These are phyloP conservation scores for Exephanes ischioxanthus DNA, from an alignment of 2,888 invertebrate species.

Conservation along the genomic window DNA sequence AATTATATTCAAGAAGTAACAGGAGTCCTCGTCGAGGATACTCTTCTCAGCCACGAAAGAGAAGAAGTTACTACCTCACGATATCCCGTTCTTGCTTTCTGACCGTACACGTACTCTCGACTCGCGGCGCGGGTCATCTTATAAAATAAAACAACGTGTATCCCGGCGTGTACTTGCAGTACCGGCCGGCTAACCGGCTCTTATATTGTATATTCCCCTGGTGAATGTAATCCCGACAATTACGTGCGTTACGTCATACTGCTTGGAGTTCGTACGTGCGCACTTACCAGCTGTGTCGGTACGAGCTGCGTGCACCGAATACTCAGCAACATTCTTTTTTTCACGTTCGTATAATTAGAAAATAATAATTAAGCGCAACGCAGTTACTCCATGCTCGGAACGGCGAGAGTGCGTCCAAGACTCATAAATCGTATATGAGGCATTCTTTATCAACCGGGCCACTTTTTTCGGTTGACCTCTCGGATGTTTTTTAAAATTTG, in stretches of 20 bases:
- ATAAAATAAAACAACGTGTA: conserved; percentile 45
- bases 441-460: no score
- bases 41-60: conserved; percentile 20
- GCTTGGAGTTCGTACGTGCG: conserved; percentile 73
- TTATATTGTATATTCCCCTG: conserved; percentile 81
- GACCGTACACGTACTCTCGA: conserved; percentile 52
- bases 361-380: not conserved
- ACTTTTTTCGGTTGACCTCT: no score
- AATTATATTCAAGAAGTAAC: conserved; percentile 21
- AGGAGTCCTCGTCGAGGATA: conserved; percentile 34
- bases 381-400: not conserved
- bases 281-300: not conserved
- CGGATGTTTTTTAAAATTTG: no score
- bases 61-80: conserved; percentile 50
- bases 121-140: conserved; percentile 52
- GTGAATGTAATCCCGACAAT: conserved; percentile 82
- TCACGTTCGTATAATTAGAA: not conserved
- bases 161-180: conserved; percentile 73
- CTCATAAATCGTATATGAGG: no score
- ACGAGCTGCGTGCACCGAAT: not conserved
- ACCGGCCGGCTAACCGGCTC: conserved; percentile 76
- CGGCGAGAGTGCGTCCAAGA: not conserved
- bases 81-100: conserved; percentile 52
- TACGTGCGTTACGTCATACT: conserved; percentile 83
- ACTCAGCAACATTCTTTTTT: not conserved